A percentile compares a stretch with the other conserved stretches of the same genome.
Evolutionary conservation across 1,140 invertebrate genomes (phyloP).

Genomic region (Liolophura sinensis): DNA sequence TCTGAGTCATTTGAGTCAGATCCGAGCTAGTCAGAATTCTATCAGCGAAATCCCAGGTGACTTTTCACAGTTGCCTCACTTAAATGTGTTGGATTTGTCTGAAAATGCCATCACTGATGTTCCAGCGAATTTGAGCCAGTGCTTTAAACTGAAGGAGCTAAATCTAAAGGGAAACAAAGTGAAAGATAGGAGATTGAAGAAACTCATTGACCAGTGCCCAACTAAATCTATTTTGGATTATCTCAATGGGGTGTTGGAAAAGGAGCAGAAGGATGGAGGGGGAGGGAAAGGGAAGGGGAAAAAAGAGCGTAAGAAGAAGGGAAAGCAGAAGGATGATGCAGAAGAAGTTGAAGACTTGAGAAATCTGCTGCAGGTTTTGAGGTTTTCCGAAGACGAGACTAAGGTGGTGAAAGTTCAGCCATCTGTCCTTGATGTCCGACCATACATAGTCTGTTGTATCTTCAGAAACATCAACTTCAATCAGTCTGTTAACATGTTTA

Average conservation of each 20-base stretch:
- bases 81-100: conserved; percentile 74
- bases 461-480: conserved; percentile 68
- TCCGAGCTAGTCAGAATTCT: conserved; percentile 70
- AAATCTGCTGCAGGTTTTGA: conserved; percentile 61
- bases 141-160: conserved; percentile 69
- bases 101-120: conserved; percentile 69
- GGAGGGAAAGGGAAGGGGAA: conserved; percentile 32
- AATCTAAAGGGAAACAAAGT: conserved; percentile 74
- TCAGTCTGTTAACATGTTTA: conserved; percentile 67
- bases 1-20: conserved; percentile 69
- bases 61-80: conserved; percentile 64
- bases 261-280: conserved; percentile 60
- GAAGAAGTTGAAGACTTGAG: conserved; percentile 28
- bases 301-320: conserved; percentile 33
- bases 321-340: conserved; percentile 39
- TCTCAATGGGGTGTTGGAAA: conserved; percentile 39
- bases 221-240: conserved; percentile 53
- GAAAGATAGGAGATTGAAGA: conserved; percentile 71
- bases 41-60: conserved; percentile 68
- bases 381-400: conserved; percentile 62
- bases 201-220: conserved; percentile 63
- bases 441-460: conserved; percentile 75
- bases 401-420: conserved; percentile 64
- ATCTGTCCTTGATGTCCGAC: conserved; percentile 66
- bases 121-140: conserved; percentile 69